Evolutionary conservation across 2,888 invertebrate genomes (phyloP), one percentile per base, ranked within the genome.

Genomic region (Cyaniris semiargus): DNA sequence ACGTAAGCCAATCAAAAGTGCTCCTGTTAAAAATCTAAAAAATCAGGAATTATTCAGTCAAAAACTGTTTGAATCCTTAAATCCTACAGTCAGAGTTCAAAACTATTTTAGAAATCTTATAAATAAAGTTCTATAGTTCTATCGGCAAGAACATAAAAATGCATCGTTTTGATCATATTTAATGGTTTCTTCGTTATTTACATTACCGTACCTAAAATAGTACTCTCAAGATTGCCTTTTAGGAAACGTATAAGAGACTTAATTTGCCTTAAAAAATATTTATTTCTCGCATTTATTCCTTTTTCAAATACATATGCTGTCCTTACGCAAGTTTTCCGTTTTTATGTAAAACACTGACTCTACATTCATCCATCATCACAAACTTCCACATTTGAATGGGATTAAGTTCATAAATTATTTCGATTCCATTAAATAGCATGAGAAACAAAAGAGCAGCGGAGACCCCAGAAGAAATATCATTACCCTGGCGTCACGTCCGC

Each of bases 401-500:
- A 66, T 66, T 15, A 66, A 66, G 1, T 66, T 31, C 66, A 66
- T 66, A 66, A 66, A 66, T 66, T 66, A 53, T 53, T 23, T 15
- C 15, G 53, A 48, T 27, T 74, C 44, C 48, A 74, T 27, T 48
- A 76, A 70, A 66, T 31, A 70, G 8, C 53, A 76, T 53, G 38
- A 70, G 53, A 48, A 76, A 60, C 44, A 60, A 48, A 76, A 70
- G 48, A 53, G 48, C 53, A 18, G 48, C 48, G 76, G 44, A 70
- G 70, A 70, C 48, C 53, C 53, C 34, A 76, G 44, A 76, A 76
- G 66, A 76, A 76, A 76, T 70, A 76, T 76, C 76, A 76, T 76
- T 76, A 75, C 66, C 77, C 76, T 74, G 77, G 58, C 78, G 79
- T 79, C 79, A 81, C 81, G 81, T 81, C 71, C 31, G 72, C 66